These are phyloP conservation scores for Lacanobia oleracea DNA, from an alignment of 2,888 invertebrate species.

Conservation along the genomic window DNA sequence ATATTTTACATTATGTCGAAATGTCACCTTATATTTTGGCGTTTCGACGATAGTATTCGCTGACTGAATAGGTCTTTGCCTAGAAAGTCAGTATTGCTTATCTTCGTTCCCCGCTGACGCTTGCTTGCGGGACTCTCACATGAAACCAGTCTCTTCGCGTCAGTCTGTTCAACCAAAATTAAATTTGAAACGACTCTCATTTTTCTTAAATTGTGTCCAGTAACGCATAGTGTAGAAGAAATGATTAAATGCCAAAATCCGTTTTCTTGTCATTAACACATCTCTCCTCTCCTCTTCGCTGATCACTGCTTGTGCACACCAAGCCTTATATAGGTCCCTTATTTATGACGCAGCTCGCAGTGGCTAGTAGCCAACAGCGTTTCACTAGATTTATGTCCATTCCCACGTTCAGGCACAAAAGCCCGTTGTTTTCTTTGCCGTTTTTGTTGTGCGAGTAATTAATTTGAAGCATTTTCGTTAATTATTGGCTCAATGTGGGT, in stretches of 20 bases:
- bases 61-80: no score
- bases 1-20: no score
- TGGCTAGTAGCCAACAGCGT: constrained; percentile 74
- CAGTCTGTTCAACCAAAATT: no score
- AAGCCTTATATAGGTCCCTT: constrained; percentile 59
- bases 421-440: constrained; percentile 21
- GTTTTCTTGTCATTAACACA: no score
- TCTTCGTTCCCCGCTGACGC: rapidly evolving
- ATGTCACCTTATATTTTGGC: no score
- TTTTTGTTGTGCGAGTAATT: constrained; percentile 50
- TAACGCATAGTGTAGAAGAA: background rate
- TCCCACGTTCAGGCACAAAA: constrained; percentile 55
- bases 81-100: no score
- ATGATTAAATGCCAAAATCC: background rate
- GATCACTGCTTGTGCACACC: constrained; percentile 1
- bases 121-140: no score
- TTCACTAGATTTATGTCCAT: constrained; percentile 71
- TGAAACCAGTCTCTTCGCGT: no score
- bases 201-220: background rate
- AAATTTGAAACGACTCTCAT: no score
- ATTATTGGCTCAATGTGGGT: constrained; percentile 28
- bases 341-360: constrained; percentile 74
- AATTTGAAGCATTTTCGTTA: constrained; percentile 49
- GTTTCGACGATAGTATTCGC: no score
- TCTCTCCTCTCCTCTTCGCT: background rate